Evolutionary conservation across 1,140 invertebrate species (phyloP).

Genomic region (Drosophila pseudoobscura): DNA sequence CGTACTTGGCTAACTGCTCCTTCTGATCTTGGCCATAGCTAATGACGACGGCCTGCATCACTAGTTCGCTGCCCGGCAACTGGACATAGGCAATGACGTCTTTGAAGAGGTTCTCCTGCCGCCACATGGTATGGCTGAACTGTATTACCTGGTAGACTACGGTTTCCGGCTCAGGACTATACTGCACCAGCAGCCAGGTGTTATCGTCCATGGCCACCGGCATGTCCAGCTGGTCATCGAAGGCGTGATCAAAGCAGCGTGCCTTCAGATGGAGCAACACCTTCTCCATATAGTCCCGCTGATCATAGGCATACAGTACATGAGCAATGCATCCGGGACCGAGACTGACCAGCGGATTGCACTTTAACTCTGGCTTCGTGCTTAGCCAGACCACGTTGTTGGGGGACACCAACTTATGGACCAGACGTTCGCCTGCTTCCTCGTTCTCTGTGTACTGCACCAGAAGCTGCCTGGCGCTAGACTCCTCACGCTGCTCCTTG

Average conservation of each 20-base stretch:
- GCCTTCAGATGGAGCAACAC: slow-evolving; percentile 60
- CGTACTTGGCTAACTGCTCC: slow-evolving; percentile 32
- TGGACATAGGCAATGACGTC: slow-evolving; percentile 70
- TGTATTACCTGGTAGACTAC: slow-evolving; percentile 61
- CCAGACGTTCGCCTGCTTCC: slow-evolving; percentile 25
- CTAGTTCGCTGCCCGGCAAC: slow-evolving; percentile 35
- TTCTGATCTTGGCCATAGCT: slow-evolving; percentile 39
- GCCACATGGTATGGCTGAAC: slow-evolving; percentile 60
- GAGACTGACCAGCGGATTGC: slow-evolving; percentile 51
- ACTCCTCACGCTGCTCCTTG: slow-evolving; percentile 35
- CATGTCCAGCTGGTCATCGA: slow-evolving; percentile 46
- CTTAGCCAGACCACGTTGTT: slow-evolving; percentile 56
- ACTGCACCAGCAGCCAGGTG: slow-evolving; percentile 68
- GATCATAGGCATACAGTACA: slow-evolving; percentile 55
- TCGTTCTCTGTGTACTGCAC: slow-evolving; percentile 60
- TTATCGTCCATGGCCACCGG: slow-evolving; percentile 39
- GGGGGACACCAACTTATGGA: slow-evolving; percentile 63
- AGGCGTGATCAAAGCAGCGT: slow-evolving; percentile 59
- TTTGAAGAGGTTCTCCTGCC: slow-evolving; percentile 56
- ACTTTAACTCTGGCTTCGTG: slow-evolving; percentile 32
- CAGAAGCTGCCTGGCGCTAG: slow-evolving; percentile 31
- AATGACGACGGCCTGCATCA: slow-evolving; percentile 67
- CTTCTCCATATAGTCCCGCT: slow-evolving; percentile 65
- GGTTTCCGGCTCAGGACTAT: slow-evolving; percentile 63
- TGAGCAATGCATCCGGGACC: slow-evolving; percentile 37